A percentile compares a stretch with the other conserved stretches of the same genome.
These are phyloP conservation scores for Dryomyza anilis DNA, from an alignment of 2,888 invertebrate genomes.

Conservation along the genomic window DNA sequence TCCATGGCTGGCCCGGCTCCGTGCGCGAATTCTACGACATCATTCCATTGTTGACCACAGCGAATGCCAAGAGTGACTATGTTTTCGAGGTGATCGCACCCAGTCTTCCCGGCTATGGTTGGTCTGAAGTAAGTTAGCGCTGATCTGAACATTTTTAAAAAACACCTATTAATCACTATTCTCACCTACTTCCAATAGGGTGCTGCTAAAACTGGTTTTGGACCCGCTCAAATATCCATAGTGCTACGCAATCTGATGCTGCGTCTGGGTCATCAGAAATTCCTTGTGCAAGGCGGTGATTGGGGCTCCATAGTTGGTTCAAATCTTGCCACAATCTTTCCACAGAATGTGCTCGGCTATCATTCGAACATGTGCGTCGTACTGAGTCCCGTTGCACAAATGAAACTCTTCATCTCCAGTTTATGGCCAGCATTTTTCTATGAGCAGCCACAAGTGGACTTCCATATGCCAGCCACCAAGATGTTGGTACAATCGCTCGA, in stretches of 20 bases:
- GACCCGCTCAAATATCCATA: conserved; percentile 63
- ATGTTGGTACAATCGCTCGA: conserved; percentile 46
- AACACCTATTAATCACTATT: not conserved
- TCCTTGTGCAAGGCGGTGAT: conserved; percentile 78
- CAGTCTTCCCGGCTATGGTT: conserved; percentile 74
- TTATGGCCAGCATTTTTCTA: conserved; percentile 66
- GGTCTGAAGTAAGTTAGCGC: conserved; percentile 65
- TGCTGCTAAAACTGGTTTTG: conserved; percentile 49
- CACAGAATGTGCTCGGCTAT: conserved; percentile 65
- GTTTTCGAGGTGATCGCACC: conserved; percentile 74
- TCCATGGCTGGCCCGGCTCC: conserved; percentile 89
- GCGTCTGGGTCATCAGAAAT: conserved; percentile 69
- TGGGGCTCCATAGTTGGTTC: conserved; percentile 76
- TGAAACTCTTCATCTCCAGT: conserved; percentile 62
- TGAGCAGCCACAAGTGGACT: conserved; percentile 62
- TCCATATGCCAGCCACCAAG: conserved; percentile 60
- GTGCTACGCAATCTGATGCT: conserved; percentile 72
- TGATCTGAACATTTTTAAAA: not conserved
- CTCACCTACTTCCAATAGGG: conserved; percentile 63
- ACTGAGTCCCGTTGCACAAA: conserved; percentile 46
- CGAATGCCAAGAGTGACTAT: conserved; percentile 63
- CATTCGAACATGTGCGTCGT: conserved; percentile 70
- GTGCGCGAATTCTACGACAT: conserved; percentile 79
- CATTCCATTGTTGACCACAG: conserved; percentile 69
- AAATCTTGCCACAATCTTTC: conserved; percentile 68